phyloP scores from a whole-genome alignment of 2,113 vertebrate species.

The Centropus unirufus region DNA sequence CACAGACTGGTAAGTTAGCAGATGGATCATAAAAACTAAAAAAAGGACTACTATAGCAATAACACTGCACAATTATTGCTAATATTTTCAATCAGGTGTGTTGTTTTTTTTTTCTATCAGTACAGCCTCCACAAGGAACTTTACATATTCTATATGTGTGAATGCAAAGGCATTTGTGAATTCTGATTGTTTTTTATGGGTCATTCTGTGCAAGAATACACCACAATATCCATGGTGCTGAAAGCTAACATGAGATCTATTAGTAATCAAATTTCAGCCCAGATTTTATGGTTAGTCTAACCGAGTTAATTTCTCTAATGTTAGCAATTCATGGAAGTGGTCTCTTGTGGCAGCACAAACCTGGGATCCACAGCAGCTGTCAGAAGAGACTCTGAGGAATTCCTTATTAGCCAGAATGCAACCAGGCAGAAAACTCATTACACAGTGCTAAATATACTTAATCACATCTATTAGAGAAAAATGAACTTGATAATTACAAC shows the following conservation, averaged over 20 bases:
- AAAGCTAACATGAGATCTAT: slow-evolving; percentile 66
- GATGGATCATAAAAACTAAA: not conserved
- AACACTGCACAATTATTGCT: not conserved
- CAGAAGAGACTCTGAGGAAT: slow-evolving; percentile 81
- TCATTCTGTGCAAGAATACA: not conserved
- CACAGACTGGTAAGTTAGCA: not conserved
- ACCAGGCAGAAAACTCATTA: slow-evolving; percentile 99
- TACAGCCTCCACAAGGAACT: not conserved
- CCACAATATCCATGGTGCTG: not conserved
- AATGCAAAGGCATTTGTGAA: not conserved
- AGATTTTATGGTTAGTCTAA: slow-evolving; percentile 84
- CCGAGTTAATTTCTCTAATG: slow-evolving; percentile 84
- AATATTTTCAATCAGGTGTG: not conserved
- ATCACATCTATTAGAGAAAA: slow-evolving; percentile 96
- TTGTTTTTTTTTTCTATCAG: not conserved
- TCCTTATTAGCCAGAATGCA: slow-evolving; percentile 96
- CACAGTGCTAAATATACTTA: slow-evolving; percentile 98
- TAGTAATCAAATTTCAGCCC: slow-evolving; percentile 84
- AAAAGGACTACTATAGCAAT: not conserved
- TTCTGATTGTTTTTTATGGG: not conserved
- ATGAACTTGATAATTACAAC: slow-evolving; percentile 92
- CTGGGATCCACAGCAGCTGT: slow-evolving; percentile 84
- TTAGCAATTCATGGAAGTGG: slow-evolving; percentile 76
- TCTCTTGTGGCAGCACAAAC: slow-evolving; percentile 73
- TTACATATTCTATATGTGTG: not conserved